A percentile compares a stretch with the other conserved stretches of the same genome.
phyloP scores from a whole-genome alignment of 2,888 invertebrate species.

The Scaptomyza caliginosa region DNA sequence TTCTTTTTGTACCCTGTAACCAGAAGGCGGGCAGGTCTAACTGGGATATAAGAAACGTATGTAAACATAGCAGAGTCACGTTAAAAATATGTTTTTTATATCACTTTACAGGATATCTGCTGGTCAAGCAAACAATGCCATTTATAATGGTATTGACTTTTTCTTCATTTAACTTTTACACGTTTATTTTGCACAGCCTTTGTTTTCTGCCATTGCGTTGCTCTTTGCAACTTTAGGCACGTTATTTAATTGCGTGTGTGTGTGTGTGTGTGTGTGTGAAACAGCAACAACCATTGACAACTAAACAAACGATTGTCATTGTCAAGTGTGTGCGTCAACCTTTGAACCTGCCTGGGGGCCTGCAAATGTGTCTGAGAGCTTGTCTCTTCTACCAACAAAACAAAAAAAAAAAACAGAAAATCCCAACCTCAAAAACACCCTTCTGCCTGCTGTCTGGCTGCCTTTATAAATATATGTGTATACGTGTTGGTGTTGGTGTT shows the following conservation, averaged over 20 bases:
- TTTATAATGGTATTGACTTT: background rate
- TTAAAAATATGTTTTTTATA: too few species aligned
- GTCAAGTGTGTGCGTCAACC: slow-evolving; percentile 80
- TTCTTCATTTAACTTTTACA: slow-evolving; percentile 44
- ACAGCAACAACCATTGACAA: slow-evolving; percentile 73
- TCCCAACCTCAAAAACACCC: background rate
- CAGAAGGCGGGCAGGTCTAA: background rate
- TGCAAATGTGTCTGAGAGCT: slow-evolving; percentile 32
- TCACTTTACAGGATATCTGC: background rate
- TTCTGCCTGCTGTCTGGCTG: slow-evolving; percentile 8
- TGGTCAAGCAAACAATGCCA: background rate
- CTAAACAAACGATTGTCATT: slow-evolving; percentile 78
- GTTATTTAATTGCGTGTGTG: slow-evolving; percentile 62
- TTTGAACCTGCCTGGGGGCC: slow-evolving; percentile 63
- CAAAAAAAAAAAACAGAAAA: too few species aligned
- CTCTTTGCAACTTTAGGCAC: slow-evolving; percentile 67
- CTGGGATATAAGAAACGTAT: background rate
- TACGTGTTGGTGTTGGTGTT: slow-evolving; percentile 4
- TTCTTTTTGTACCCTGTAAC: slow-evolving; percentile 34
- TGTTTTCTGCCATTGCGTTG: slow-evolving; percentile 34
- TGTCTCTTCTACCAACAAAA: slow-evolving; percentile 10
- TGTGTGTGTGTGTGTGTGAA: slow-evolving; percentile 17
- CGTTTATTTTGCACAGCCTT: slow-evolving; percentile 16
- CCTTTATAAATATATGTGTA: background rate
- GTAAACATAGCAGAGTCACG: too few species aligned